Conservation (phyloP, 2,888 invertebrate genomes). For the Melanargia galathea region DNA sequence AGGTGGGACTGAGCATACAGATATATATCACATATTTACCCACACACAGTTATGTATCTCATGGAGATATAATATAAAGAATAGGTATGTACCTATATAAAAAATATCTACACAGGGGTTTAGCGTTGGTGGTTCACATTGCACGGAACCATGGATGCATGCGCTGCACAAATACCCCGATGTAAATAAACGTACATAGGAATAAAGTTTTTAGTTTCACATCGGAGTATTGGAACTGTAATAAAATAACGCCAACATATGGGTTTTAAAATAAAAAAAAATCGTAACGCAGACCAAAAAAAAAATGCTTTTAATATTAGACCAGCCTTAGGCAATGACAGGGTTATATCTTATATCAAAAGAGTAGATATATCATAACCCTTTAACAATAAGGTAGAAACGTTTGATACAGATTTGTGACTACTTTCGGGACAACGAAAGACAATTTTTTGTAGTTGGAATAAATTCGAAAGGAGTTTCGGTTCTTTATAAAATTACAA, state of each 20-base stretch:
- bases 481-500: neutral
- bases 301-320: too few species aligned
- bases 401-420: neutral
- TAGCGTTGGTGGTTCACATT: neutral
- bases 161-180: neutral
- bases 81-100: neutral
- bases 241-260: neutral
- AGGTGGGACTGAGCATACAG: too few species aligned
- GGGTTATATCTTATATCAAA: too few species aligned
- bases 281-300: too few species aligned
- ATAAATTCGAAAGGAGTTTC: neutral
- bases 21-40: neutral
- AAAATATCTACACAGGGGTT: slow-evolving; percentile 7
- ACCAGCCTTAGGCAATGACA: too few species aligned
- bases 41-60: neutral
- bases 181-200: slow-evolving; percentile 6
- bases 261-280: neutral
- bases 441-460: neutral
- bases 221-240: neutral
- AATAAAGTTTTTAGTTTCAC: slow-evolving; percentile 8
- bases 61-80: too few species aligned
- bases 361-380: too few species aligned
- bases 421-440: neutral
- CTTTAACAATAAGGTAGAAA: neutral
- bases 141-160: slow-evolving; percentile 4